Conservation (phyloP, 2,113 vertebrate species). For the Zapus hudsonius region DNA sequence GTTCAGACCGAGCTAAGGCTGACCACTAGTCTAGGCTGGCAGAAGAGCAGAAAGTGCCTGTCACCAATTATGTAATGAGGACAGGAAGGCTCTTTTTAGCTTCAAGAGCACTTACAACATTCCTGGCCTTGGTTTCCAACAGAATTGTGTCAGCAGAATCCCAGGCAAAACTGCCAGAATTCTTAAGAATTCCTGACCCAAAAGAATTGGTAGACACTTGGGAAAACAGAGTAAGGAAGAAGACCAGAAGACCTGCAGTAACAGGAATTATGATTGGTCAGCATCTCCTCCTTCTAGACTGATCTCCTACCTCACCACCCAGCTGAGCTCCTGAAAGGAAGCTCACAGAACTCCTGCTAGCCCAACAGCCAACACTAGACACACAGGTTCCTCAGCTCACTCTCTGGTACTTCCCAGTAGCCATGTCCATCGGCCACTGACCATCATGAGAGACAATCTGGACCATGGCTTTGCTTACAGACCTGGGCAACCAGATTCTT, state of each 20-base stretch:
- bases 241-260: not conserved
- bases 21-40: not conserved
- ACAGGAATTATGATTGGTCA: not conserved
- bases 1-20: not conserved
- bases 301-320: too few relatives aligned
- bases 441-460: not conserved
- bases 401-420: not conserved
- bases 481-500: not conserved
- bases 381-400: not conserved
- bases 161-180: not conserved
- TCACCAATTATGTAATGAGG: not conserved
- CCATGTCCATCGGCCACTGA: not conserved
- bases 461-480: not conserved
- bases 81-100: not conserved
- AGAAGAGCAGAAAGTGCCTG: conserved; percentile 20
- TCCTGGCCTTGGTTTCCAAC: conserved; percentile 6
- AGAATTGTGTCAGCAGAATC: not conserved
- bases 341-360: not conserved
- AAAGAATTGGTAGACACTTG: too few relatives aligned
- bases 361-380: not conserved
- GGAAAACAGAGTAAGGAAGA: not conserved
- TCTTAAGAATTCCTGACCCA: conserved; percentile 1
- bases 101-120: not conserved
- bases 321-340: not conserved
- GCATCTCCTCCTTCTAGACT: not conserved